Evolutionary conservation across 2,888 invertebrate species (phyloP).

Genomic region (Emmelina monodactyla): DNA sequence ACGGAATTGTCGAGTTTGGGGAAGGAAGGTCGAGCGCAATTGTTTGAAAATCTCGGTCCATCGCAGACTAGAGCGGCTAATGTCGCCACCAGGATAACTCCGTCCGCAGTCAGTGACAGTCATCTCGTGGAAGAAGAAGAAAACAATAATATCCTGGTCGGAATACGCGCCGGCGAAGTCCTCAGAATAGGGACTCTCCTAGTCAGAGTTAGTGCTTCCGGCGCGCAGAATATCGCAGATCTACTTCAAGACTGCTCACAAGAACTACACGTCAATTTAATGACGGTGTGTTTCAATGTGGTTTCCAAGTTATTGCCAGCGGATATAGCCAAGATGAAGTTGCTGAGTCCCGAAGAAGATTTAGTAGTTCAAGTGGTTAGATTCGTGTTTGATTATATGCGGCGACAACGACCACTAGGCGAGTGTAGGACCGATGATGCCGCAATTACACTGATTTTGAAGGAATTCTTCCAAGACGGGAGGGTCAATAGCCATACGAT

Average conservation of each 20-base stretch:
- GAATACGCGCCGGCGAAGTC: conserved; percentile 47
- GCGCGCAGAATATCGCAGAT: conserved; percentile 38
- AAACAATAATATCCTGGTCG: conserved; percentile 27
- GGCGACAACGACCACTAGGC: conserved; percentile 41
- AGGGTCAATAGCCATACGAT: conserved; percentile 40
- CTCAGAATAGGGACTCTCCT: conserved; percentile 40
- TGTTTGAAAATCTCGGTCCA: conserved; percentile 40
- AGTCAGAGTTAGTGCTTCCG: conserved; percentile 38
- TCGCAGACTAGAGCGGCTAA: conserved; percentile 29
- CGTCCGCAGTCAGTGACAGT: conserved; percentile 26
- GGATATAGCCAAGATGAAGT: conserved; percentile 37
- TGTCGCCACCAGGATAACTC: conserved; percentile 31
- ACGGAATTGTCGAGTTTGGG: conserved; percentile 37
- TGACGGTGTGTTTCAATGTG: conserved; percentile 45
- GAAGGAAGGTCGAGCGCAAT: conserved; percentile 31
- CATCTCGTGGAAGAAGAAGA: conserved; percentile 27
- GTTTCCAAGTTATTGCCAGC: conserved; percentile 37
- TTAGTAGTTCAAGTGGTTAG: conserved; percentile 45
- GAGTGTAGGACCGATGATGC: conserved; percentile 35
- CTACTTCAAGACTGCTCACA: conserved; percentile 42
- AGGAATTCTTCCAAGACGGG: conserved; percentile 54
- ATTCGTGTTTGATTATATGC: conserved; percentile 51
- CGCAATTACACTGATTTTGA: conserved; percentile 38
- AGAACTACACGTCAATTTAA: conserved; percentile 40
- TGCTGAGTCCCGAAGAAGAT: conserved; percentile 49